Base-by-base conservation (phyloP, 1,140 invertebrate species). In the Protaetia brevitarsis region DNA sequence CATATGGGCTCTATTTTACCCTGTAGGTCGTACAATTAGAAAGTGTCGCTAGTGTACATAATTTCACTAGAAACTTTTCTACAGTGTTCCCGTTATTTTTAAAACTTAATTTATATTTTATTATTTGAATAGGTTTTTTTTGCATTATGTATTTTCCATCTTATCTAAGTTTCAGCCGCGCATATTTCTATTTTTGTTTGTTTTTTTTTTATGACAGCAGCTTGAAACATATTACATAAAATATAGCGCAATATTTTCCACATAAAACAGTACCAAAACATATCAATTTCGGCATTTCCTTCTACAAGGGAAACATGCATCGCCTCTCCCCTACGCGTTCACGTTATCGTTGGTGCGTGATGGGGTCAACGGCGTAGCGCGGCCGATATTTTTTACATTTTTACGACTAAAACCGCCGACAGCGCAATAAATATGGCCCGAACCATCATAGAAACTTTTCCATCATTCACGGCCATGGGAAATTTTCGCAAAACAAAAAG, bases 231-330 rank as follows among this genome's bases (percentile, higher is more conserved):
- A 45, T 7, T 45, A 13, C 16, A 45, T 45, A 21, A 45, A 45
- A 45, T 45, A 45, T 45, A 45, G 3, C 7, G 41, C 41, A 16
- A 45, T 45, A 45, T 45, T 19, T 45, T 45, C n/a, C 8, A 45
- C 41, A 19, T 45, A 45, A 45, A 45, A 45, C 16, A 7, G 41
- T 13, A 45, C 16, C 23, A 21, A 45, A 45, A 37, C 34, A 45
- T 21, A 45, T 45, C 41, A 45, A 45, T 45, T 45, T 21, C 41
- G 41, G 41, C 41, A 45, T 45, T 45, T 19, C 41, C 41, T 19
- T 21, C 23, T 45, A 45, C 1, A 45, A 45, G 13, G 41, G 23
- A 45, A 45, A 45, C 23, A 45, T 45, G 41, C 41, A 45, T 0
- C 41, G 41, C 16, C 16, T 16, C n/a, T 45, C 16, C 41, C 13